Conservation (phyloP, 2,113 vertebrate genomes). For the Pterophyllum scalare region DNA sequence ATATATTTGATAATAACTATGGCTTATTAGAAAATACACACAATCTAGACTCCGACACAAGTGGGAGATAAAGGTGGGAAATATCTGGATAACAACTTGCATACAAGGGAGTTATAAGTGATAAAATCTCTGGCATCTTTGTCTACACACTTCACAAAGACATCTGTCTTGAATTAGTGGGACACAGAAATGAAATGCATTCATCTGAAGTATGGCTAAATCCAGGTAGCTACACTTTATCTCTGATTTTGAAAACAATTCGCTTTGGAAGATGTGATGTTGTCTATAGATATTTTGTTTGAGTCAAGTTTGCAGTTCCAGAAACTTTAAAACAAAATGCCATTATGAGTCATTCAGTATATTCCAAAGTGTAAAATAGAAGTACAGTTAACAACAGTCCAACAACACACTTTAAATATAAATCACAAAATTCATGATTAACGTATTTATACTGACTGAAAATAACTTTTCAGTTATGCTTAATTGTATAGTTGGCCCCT, state of each 20-base stretch:
- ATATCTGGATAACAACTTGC: not conserved
- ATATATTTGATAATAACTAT: not conserved
- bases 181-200: no score
- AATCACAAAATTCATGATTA: not conserved
- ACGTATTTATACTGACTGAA: not conserved
- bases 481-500: not conserved
- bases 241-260: not conserved
- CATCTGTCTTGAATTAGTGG: not conserved
- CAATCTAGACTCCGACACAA: not conserved
- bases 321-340: not conserved
- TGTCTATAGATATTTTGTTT: not conserved
- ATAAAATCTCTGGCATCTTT: not conserved
- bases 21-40: not conserved
- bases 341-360: not conserved
- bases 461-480: slow-evolving; percentile 1
- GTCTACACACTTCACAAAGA: not conserved
- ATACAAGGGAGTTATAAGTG: not conserved
- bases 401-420: not conserved
- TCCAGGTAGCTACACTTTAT: not conserved
- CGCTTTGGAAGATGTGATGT: not conserved
- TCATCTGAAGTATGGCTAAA: not conserved
- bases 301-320: not conserved
- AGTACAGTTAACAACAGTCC: not conserved
- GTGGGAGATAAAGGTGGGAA: not conserved
- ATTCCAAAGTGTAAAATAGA: not conserved